Conservation (phyloP, 1,140 invertebrate genomes). For the Ceratosolen fusciceps region DNA sequence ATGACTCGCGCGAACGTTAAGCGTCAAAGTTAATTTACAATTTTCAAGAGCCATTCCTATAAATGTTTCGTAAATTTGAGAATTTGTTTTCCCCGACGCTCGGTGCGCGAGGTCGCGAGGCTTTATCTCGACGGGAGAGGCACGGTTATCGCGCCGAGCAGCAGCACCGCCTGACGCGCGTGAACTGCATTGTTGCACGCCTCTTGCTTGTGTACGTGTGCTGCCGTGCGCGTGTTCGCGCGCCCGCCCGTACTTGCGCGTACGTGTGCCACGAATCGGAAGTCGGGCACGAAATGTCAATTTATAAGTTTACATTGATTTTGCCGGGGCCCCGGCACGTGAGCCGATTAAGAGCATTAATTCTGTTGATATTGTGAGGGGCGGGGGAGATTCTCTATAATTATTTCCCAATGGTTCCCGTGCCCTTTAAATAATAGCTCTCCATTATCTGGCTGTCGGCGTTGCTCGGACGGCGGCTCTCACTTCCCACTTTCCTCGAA, state of each 20-base stretch:
- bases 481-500: too few species aligned
- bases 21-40: conserved; percentile 6
- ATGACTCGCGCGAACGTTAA: not conserved
- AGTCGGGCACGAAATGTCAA: conserved; percentile 9
- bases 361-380: not conserved
- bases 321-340: not conserved
- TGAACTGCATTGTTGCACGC: conserved; percentile 32
- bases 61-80: conserved; percentile 3
- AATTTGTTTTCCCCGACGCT: not conserved
- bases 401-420: too few species aligned
- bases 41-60: not conserved
- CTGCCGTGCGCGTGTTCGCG: too few species aligned
- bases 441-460: too few species aligned
- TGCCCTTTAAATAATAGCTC: too few species aligned
- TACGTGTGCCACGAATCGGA: not conserved
- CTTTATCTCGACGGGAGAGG: conserved; percentile 17
- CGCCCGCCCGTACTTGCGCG: not conserved
- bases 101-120: not conserved
- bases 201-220: too few species aligned
- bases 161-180: conserved; percentile 2
- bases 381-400: not conserved
- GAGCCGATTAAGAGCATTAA: not conserved
- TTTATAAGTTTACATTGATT: conserved; percentile 29
- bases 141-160: conserved; percentile 8
- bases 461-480: too few species aligned